These are phyloP conservation scores for Sceloporus undulatus DNA, from an alignment of 2,113 vertebrate species.

Conservation along the genomic window DNA sequence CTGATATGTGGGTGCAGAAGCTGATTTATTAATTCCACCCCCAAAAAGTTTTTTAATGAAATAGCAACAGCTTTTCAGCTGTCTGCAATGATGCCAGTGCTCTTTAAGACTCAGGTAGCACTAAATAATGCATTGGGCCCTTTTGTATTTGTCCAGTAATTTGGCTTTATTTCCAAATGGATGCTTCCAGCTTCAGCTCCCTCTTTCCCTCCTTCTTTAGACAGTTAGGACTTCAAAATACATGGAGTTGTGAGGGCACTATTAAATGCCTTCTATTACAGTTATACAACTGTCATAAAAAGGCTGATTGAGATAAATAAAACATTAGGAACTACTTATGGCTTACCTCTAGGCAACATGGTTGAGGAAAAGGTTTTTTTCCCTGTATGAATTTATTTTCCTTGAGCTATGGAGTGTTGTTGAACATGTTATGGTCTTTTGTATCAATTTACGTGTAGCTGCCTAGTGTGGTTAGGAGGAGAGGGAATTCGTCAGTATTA, in stretches of 20 bases:
- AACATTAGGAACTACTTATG: neutral
- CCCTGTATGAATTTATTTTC: neutral
- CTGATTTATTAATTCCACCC: too few species aligned
- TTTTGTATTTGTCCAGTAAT: neutral
- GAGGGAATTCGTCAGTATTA: neutral
- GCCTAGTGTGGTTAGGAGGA: neutral
- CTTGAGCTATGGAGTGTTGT: neutral
- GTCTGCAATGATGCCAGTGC: neutral
- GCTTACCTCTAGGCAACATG: neutral
- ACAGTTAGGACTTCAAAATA: neutral
- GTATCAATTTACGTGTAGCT: neutral
- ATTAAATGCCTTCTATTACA: neutral
- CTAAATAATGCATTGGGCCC: neutral
- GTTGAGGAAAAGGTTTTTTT: neutral
- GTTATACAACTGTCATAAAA: neutral
- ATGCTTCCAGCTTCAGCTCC: neutral
- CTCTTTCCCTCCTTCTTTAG: neutral
- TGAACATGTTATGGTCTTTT: neutral
- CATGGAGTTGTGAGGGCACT: neutral
- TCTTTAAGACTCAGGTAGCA: neutral
- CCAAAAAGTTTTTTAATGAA: too few species aligned
- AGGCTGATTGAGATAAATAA: neutral
- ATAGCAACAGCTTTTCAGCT: neutral
- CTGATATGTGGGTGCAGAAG: too few species aligned
- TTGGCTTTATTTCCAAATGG: neutral